These are phyloP conservation scores for Standfussiana lucernea DNA, from an alignment of 2,888 invertebrate genomes.

Conservation along the genomic window DNA sequence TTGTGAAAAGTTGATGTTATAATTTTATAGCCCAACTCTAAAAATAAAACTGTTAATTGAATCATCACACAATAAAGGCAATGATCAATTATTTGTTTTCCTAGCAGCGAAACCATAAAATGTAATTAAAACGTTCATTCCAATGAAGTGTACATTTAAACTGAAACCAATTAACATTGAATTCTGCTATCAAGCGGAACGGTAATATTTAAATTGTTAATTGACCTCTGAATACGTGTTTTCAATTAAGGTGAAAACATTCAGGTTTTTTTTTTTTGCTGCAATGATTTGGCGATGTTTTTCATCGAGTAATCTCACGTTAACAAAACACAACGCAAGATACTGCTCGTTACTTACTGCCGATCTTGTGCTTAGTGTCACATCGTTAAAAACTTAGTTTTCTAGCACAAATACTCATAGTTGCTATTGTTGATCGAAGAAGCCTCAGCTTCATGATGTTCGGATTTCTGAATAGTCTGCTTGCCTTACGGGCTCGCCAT, in stretches of 20 bases:
- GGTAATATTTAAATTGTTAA: slow-evolving; percentile 38
- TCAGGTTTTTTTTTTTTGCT: not conserved
- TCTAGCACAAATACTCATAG: too few species aligned
- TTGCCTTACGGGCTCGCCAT: too few species aligned
- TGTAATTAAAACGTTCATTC: slow-evolving; percentile 10
- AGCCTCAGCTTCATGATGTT: too few species aligned
- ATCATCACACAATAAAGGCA: slow-evolving; percentile 5
- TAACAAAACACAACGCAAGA: not conserved
- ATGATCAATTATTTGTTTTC: slow-evolving; percentile 21
- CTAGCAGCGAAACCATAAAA: slow-evolving; percentile 9
- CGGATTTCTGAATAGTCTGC: too few species aligned
- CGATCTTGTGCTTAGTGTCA: not conserved
- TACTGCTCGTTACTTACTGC: not conserved
- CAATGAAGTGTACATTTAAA: slow-evolving; percentile 22
- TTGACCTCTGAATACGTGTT: slow-evolving; percentile 11
- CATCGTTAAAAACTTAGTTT: not conserved
- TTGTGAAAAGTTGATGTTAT: not conserved
- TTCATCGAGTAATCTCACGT: not conserved
- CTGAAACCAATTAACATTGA: slow-evolving; percentile 27
- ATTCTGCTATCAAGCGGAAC: slow-evolving; percentile 10
- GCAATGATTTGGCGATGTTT: not conserved
- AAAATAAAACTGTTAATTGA: slow-evolving; percentile 1
- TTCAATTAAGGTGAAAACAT: slow-evolving; percentile 26
- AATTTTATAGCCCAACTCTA: not conserved
- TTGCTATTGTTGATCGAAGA: too few species aligned